A percentile compares a stretch with the other conserved stretches of the same genome.
These are phyloP conservation scores for Poeciliopsis occidentalis DNA, from an alignment of 2,113 vertebrate species.

Conservation along the genomic window DNA sequence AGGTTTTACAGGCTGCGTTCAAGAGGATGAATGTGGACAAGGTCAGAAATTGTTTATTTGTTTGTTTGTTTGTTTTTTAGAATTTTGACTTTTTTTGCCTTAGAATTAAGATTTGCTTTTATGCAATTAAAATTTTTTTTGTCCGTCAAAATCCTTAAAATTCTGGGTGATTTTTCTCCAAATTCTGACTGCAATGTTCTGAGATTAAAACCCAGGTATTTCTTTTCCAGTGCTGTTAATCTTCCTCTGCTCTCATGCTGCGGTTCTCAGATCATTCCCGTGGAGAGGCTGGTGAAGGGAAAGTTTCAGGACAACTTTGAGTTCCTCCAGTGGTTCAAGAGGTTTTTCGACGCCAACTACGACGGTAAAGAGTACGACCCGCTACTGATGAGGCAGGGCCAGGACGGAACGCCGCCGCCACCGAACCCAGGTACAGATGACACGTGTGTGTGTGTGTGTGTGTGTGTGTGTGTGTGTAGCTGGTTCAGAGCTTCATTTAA, in stretches of 20 bases:
- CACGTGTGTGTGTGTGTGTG: neutral
- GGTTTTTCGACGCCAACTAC: constrained; percentile 97
- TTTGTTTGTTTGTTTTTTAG: no score
- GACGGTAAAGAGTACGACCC: constrained; percentile 98
- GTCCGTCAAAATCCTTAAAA: no score
- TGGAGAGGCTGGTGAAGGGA: constrained; percentile 94
- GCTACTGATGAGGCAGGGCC: constrained; percentile 88
- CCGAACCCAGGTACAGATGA: constrained; percentile 86
- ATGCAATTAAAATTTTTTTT: no score
- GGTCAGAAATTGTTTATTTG: constrained; percentile 6
- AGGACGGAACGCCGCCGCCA: constrained; percentile 84
- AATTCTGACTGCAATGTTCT: no score
- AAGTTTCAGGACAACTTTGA: constrained; percentile 99
- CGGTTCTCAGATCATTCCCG: constrained; percentile 88
- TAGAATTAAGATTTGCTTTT: no score
- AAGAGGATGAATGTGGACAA: constrained; percentile 98
- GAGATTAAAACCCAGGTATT: no score
- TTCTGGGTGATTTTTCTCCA: no score
- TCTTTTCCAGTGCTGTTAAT: no score
- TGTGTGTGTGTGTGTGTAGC: neutral
- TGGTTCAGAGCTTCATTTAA: constrained; percentile 32
- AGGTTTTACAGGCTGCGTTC: constrained; percentile 93
- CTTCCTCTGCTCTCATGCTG: no score
- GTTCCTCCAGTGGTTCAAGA: constrained; percentile 99
- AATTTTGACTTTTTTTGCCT: no score